These are phyloP conservation scores for Papilio machaon DNA, from an alignment of 1,140 invertebrate species.

Conservation along the genomic window DNA sequence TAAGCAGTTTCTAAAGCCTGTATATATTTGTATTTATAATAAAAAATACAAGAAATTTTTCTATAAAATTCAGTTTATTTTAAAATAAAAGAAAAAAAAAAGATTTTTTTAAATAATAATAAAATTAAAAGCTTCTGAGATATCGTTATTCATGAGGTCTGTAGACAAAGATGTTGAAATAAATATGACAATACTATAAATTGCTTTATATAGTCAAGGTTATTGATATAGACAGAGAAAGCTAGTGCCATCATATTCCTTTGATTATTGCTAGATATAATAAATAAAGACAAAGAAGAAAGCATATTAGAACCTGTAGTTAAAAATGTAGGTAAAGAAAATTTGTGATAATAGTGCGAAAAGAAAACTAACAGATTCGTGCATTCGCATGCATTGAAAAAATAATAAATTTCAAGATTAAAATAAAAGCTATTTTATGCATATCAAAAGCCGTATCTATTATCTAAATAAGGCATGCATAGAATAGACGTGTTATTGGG, in stretches of 20 bases:
- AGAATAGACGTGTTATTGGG: slow-evolving; percentile 78
- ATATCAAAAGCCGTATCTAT: slow-evolving; percentile 51
- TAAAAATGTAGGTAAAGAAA: background rate
- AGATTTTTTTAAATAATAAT: background rate
- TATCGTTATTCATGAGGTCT: background rate
- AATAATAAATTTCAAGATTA: slow-evolving; percentile 32
- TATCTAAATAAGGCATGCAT: slow-evolving; percentile 60
- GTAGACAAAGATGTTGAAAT: background rate
- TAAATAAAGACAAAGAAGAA: background rate
- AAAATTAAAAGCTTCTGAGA: background rate
- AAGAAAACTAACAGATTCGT: background rate
- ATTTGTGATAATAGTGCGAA: background rate
- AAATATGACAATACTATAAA: background rate
- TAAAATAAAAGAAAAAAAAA: background rate
- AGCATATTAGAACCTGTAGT: background rate
- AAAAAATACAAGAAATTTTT: background rate
- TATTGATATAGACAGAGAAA: background rate
- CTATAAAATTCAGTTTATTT: background rate
- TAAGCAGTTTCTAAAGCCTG: slow-evolving; percentile 49
- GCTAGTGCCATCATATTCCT: background rate
- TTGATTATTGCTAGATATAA: background rate
- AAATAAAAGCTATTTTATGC: slow-evolving; percentile 42
- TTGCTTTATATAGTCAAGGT: background rate
- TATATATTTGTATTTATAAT: background rate
- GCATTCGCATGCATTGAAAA: slow-evolving; percentile 32